Evolutionary conservation across 1,140 invertebrate genomes (phyloP), one percentile per base, ranked within the genome.

Genomic region (Drosophila jambulina): DNA sequence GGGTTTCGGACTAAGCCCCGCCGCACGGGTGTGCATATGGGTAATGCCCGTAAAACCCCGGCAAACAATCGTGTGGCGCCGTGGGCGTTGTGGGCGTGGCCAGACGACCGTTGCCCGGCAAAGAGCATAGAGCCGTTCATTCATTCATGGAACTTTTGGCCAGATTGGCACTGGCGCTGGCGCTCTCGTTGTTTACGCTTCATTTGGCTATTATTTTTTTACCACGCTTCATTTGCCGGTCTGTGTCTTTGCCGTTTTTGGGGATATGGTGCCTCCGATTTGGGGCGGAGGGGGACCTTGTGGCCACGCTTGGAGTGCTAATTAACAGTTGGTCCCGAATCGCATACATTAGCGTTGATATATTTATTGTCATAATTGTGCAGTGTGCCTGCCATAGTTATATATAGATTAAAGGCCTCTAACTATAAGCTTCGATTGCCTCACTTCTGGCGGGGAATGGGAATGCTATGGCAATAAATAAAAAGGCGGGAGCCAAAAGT

Each of bases 101-200:
- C 40, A 59, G 46, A 79, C 51, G 51, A 60, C 56, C 59, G 57
- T 68, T 68, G 61, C 48, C 38, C 29, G 36, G 58, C 56, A 57
- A 60, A 63, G 53, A 68, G 67, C 57, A 80, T 46, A 78, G 42
- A 64, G 69, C 59, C 42, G 60, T 82, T 76, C 83, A 70, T 87
- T 87, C 83, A 86, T 87, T 87, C 83, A 87, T 88, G 61, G 53
- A 40, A 78, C 62, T 79, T 63, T 87, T 69, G 68, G 68, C 68
- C 70, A 60, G 78, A 81, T 78, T 74, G 56, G 34, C 51, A 1
- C 25, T 27, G 29, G 13, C 49, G 3, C 49, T 53, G 49, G 46
- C 46, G 49, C 69, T 54, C 60, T 58, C 49, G 46, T 81, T 86
- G 83, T 82, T 87, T 77, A 88, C 84, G 84, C 84, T 88, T 88